Evolutionary conservation across 1,140 invertebrate genomes (phyloP), one percentile per base, ranked within the genome.

Genomic region (Ips nitidus): DNA sequence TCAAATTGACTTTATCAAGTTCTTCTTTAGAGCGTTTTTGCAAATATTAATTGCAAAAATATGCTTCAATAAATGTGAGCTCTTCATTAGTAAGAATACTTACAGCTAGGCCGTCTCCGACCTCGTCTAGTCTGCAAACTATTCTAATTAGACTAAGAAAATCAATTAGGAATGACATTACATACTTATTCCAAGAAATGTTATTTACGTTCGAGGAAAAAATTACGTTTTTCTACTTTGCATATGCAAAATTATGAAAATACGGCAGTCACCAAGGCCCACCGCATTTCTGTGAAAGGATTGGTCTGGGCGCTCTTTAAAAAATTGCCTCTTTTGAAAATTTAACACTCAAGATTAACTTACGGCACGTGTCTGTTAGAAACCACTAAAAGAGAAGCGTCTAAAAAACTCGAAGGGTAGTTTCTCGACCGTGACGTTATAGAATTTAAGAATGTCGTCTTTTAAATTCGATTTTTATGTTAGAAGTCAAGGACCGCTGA

Each of bases 381-480:
- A 22, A 22, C 22, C 22, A 22, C 22, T 22, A 22, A 22, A 22
- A 22, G 22, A 22, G 22, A 22, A 22, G 22, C 22, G 22, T 22
- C 22, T 22, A 22, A 22, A 22, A 22, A 22, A 22, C 22, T 22
- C 22, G 22, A 22, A 38, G 64, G 64, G 64, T 56, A 45, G 64
- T 37, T 45, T 38, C 22, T 45, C 40, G 45, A 39, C 52, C 64
- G 41, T 66, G 39, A 57, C 64, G 64, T 22, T 40, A 42, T 38
- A 66, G 43, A 66, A 66, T 42, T 64, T 66, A 4, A 57, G 53
- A 41, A 55, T 56, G 41, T 8, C 22, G 61, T 53, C 61, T 53
- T 41, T 53, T 57, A 66, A 66, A 66, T 66, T 66, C 39, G 40
- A 45, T 66, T 66, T 66, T 66, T 66, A 57, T 66, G 64, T 66